Evolutionary conservation across 2,113 vertebrate genomes (phyloP).

Genomic region (Sterna hirundo): DNA sequence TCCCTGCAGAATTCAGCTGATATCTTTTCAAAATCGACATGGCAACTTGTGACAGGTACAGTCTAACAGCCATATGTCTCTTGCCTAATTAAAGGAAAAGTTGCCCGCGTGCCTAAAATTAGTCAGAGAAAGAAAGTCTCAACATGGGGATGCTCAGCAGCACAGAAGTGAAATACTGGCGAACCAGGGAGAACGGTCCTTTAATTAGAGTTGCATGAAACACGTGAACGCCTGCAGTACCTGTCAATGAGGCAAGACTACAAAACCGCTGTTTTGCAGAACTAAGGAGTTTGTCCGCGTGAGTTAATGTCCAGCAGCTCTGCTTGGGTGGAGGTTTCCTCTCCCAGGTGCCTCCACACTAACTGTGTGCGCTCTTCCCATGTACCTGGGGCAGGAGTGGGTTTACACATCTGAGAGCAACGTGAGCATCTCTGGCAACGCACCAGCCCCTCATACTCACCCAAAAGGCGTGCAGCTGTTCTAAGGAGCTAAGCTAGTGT

Average conservation of each 20-base stretch:
- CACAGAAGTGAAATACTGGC: background rate
- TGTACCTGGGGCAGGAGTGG: fast-evolving
- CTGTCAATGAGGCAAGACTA: background rate
- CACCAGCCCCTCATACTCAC: background rate
- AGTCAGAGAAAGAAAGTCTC: background rate
- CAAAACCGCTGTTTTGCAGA: background rate
- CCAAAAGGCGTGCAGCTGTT: fast-evolving
- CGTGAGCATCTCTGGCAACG: background rate
- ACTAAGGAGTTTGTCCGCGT: background rate
- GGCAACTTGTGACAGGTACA: background rate
- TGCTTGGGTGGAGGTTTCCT: background rate
- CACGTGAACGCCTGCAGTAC: fast-evolving
- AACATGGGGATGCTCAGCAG: background rate
- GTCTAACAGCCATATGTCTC: background rate
- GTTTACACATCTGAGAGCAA: background rate
- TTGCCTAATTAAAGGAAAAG: background rate
- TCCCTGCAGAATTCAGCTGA: background rate
- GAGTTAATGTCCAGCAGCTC: background rate
- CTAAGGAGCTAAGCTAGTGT: background rate
- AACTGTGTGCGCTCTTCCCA: background rate
- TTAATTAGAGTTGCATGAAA: background rate
- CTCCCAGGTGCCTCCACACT: background rate
- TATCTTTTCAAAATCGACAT: background rate
- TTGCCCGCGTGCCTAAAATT: background rate
- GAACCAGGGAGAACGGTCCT: background rate